Base-by-base conservation (phyloP, 2,888 invertebrate species). In the Sesamia inferens region DNA sequence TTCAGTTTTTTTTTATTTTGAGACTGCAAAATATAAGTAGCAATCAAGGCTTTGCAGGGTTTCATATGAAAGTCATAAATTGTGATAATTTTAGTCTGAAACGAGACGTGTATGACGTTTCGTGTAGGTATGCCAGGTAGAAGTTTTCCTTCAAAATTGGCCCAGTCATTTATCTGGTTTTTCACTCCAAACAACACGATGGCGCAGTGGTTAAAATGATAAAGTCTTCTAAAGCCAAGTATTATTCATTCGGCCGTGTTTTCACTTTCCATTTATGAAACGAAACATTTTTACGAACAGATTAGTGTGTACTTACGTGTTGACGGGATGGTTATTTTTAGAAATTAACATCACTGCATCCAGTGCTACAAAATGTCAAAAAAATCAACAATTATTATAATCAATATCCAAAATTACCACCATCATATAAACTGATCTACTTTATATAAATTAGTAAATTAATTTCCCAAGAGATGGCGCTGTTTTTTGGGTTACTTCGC, bases 311-410 rank as follows among this genome's bases (percentile, higher is more conserved):
- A 82, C 80, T 82, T 83, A 67, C 64, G 55, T 77, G 78, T 76
- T 77, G 76, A 68, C 64, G 73, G 64, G 47, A 44, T 69, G 74
- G 83, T 81, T 91, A 92, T 91, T 91, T 90, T 90, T 92, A 90
- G 90, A 89, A 84, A 80, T 90, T 89, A 86, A 87, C 90, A 90
- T 85, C 85, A 82, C 82, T 86, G 86, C 79, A 76, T 74, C 66
- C 72, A 77, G 68, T 72, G 71, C 74, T 72, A 48, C 62, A 55
- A 67, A 76, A 74, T 76, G 59, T 72, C 65, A 71, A n/a, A n/a
- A n/a, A n/a, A n/a, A n/a, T n/a, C n/a, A n/a, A n/a, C n/a, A n/a
- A n/a, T n/a, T n/a, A n/a, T n/a, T n/a, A n/a, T n/a, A n/a, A n/a
- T n/a, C n/a, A n/a, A n/a, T 31, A 31, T 31, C 3, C 31, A 31